Evolutionary conservation across 2,113 vertebrate genomes (phyloP).

Genomic region (Daboia siamensis): DNA sequence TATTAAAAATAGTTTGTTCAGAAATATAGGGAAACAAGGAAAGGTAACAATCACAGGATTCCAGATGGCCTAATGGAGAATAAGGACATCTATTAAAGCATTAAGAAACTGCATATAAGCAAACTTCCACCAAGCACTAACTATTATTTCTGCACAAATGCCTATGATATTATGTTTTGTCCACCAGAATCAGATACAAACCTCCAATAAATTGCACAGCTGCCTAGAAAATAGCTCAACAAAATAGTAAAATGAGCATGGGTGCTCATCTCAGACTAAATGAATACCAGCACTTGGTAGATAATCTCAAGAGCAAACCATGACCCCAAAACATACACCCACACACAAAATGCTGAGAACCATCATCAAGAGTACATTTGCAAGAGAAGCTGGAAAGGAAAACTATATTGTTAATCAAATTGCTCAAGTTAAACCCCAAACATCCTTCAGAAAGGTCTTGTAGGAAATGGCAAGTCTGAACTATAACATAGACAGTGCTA

Average conservation of each 20-base stretch:
- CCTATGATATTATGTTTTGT: neutral
- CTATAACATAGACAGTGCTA: neutral
- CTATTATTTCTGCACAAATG: neutral
- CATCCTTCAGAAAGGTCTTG: neutral
- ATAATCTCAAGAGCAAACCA: neutral
- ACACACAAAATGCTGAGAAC: neutral
- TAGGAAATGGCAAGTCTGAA: neutral
- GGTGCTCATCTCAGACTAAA: no score
- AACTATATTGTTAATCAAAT: neutral
- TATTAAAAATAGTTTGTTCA: neutral
- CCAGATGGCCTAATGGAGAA: neutral
- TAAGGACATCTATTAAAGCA: neutral
- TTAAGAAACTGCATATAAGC: neutral
- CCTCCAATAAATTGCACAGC: no score
- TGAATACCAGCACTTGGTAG: no score
- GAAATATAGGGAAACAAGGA: neutral
- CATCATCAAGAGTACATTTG: neutral
- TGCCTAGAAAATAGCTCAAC: no score
- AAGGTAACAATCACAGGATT: neutral
- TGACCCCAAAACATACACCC: neutral
- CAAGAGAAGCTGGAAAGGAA: neutral
- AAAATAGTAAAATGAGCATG: no score
- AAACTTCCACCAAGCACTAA: neutral
- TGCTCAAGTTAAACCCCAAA: neutral
- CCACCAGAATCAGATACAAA: no score